Percentiles rank a stretch among this genome's conserved stretches.
Conservation (phyloP, 2,888 invertebrate genomes). For the Macrosoma leucophasiata region DNA sequence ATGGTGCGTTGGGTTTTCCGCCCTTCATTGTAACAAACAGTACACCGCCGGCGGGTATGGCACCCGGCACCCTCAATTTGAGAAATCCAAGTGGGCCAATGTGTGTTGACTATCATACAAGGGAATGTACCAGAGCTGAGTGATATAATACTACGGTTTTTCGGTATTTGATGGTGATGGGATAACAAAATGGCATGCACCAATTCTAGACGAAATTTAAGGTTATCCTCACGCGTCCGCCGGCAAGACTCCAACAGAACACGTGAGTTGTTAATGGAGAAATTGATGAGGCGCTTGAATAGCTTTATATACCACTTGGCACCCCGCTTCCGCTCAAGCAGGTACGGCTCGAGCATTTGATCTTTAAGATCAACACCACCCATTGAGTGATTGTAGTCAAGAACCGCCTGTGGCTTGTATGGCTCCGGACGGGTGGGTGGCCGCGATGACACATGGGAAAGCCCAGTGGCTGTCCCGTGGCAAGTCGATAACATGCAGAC, state of each 20-base stretch:
- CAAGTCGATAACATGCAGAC: constrained; percentile 10
- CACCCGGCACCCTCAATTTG: too few relatives aligned
- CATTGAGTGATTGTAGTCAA: constrained; percentile 14
- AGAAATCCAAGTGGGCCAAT: too few relatives aligned
- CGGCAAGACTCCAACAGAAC: constrained; percentile 4
- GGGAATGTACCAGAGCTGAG: constrained; percentile 1
- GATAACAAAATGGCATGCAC: constrained; percentile 6
- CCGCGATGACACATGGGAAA: constrained; percentile 1
- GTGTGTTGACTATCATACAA: constrained; percentile 6
- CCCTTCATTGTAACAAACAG: too few relatives aligned
- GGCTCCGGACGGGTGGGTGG: constrained; percentile 2
- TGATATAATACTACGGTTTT: constrained; percentile 1
- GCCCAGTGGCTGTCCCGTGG: constrained; percentile 7
- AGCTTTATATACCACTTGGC: constrained; percentile 11
- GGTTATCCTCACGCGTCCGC: neutral
- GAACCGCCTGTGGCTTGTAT: constrained; percentile 6
- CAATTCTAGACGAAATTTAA: constrained; percentile 6
- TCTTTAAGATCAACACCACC: constrained; percentile 11
- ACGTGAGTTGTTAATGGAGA: constrained; percentile 10
- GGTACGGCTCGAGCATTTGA: constrained; percentile 15
- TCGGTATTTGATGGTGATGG: constrained; percentile 4
- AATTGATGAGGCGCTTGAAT: constrained; percentile 13
- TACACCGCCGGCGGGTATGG: too few relatives aligned
- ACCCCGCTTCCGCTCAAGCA: constrained; percentile 11
- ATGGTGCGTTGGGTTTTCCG: too few relatives aligned